phyloP scores from a whole-genome alignment of 2,113 vertebrate genomes.

The Pelecanus crispus region DNA sequence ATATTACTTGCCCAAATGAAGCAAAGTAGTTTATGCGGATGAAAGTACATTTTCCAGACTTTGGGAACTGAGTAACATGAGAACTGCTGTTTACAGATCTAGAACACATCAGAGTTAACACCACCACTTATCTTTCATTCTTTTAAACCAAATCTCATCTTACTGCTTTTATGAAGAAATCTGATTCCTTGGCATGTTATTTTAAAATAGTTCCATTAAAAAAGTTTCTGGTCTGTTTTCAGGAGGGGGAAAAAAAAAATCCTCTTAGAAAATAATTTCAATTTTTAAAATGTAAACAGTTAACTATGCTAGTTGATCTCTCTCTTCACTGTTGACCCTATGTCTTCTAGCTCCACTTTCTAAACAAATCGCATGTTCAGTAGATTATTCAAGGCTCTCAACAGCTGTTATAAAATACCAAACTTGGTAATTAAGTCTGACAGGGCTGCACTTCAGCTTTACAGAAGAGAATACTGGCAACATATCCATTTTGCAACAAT shows the following conservation, averaged over 20 bases:
- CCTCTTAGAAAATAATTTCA: not conserved
- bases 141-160: not conserved
- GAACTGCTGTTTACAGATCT: not conserved
- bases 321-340: not conserved
- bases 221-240: not conserved
- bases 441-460: conserved; percentile 36
- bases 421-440: conserved; percentile 58
- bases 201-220: not conserved
- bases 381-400: conserved; percentile 30
- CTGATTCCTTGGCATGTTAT: not conserved
- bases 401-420: conserved; percentile 65
- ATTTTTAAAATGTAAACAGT: not conserved
- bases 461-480: conserved; percentile 18
- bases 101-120: not conserved
- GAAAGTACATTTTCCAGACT: not conserved
- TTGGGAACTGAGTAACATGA: not conserved
- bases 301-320: not conserved
- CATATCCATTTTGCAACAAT: not conserved
- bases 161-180: not conserved
- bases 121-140: not conserved
- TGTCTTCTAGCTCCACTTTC: not conserved
- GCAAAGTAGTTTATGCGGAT: not conserved
- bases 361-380: conserved; percentile 4
- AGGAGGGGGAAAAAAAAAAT: not conserved
- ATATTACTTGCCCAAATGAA: not conserved